Evolutionary conservation across 1,140 invertebrate genomes (phyloP).

Genomic region (Nephotettix cincticeps): DNA sequence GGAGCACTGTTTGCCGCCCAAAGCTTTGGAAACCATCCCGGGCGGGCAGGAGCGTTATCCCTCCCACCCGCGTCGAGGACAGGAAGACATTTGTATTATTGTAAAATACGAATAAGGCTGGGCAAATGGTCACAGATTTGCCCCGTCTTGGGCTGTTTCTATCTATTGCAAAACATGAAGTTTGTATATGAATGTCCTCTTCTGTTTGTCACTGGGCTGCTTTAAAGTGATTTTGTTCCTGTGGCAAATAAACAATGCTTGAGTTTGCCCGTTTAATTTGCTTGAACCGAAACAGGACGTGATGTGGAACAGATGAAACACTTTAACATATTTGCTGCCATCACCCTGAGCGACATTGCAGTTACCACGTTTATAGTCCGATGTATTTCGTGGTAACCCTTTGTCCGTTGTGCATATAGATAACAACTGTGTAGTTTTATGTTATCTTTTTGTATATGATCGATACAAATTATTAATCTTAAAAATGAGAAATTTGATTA

Average conservation of each 20-base stretch:
- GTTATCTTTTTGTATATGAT: conserved; percentile 41
- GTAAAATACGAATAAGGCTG: conserved; percentile 26
- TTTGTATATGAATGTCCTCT: conserved; percentile 33
- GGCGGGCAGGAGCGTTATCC: neutral
- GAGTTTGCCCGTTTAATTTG: conserved; percentile 18
- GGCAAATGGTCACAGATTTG: conserved; percentile 20
- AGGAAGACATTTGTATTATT: conserved; percentile 28
- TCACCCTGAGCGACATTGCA: neutral
- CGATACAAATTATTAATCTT: conserved; percentile 25
- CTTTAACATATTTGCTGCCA: neutral
- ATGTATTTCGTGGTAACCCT: conserved; percentile 11
- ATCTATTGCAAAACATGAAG: conserved; percentile 26
- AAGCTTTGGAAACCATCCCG: conserved; percentile 15
- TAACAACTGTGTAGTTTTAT: conserved; percentile 35
- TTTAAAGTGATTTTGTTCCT: conserved; percentile 24
- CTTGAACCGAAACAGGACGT: conserved; percentile 2
- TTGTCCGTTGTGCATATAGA: conserved; percentile 15
- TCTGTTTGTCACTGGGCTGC: conserved; percentile 19
- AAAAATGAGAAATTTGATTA: conserved; percentile 29
- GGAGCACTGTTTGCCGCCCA: conserved; percentile 13
- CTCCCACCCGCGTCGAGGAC: neutral
- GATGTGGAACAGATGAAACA: neutral
- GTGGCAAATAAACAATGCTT: neutral
- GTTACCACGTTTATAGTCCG: conserved; percentile 16
- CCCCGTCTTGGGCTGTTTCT: conserved; percentile 26